A percentile compares a stretch with the other conserved stretches of the same genome.
Conservation (phyloP, 2,113 vertebrate genomes). For the Stomatorhinus ivindoensis region DNA sequence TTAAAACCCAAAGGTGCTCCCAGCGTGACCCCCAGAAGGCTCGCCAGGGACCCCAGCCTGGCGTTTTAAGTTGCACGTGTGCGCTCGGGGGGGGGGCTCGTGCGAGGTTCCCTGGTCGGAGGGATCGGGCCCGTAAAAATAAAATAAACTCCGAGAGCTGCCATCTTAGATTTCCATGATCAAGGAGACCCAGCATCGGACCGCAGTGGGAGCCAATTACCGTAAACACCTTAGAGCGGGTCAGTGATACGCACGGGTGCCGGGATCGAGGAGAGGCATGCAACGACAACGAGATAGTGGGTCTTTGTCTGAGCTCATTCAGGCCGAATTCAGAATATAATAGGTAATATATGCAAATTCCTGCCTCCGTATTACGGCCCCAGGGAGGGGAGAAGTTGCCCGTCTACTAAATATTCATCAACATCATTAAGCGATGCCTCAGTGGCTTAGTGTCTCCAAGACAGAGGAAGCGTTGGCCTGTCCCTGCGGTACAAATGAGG, state of each 20-base stretch:
- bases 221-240: not conserved
- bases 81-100: conserved; percentile 17
- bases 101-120: conserved; percentile 8
- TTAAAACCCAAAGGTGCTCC: conserved; percentile 31
- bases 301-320: not conserved
- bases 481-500: not conserved
- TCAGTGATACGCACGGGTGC: not conserved
- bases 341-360: not conserved
- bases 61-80: conserved; percentile 33
- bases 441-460: not conserved
- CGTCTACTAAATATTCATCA: not conserved
- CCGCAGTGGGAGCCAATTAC: not conserved
- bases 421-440: not conserved
- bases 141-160: not conserved
- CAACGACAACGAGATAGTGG: not conserved
- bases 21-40: conserved; percentile 39
- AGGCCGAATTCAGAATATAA: not conserved
- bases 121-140: not conserved
- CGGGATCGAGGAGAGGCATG: not conserved
- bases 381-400: not conserved
- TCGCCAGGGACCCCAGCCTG: conserved; percentile 33
- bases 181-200: not conserved
- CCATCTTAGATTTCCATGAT: not conserved
- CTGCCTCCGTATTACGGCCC: not conserved
- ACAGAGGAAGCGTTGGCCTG: not conserved